These are phyloP conservation scores for Spialia ferax DNA, from an alignment of 2,888 invertebrate species.

Conservation along the genomic window DNA sequence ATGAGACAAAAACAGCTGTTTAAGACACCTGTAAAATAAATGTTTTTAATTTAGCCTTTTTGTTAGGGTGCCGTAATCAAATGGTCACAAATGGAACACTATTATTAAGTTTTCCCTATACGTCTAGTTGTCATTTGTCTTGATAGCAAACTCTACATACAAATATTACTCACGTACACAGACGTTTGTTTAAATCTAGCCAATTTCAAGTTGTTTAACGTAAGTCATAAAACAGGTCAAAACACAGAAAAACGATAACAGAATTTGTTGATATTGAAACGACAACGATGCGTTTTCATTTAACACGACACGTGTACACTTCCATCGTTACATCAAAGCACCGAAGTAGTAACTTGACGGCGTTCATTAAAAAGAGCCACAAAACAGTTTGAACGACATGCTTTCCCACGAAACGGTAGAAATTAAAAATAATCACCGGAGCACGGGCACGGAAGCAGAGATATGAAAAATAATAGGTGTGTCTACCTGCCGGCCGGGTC, in stretches of 20 bases:
- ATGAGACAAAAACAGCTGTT: constrained; percentile 1
- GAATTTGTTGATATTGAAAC: constrained; percentile 45
- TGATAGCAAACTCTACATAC: no score
- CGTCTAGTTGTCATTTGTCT: no score
- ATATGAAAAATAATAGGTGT: constrained; percentile 76
- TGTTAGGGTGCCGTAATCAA: no score
- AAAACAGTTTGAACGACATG: constrained; percentile 71
- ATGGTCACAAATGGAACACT: no score
- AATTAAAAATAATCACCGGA: constrained; percentile 77
- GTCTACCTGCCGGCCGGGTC: constrained; percentile 57
- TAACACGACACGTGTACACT: constrained; percentile 48
- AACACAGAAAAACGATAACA: background rate
- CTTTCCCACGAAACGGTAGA: constrained; percentile 68
- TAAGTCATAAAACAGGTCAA: no score
- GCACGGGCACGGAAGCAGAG: constrained; percentile 66
- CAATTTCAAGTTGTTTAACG: no score
- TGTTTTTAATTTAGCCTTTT: background rate
- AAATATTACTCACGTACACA: no score
- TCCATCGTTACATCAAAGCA: constrained; percentile 57
- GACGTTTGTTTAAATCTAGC: no score
- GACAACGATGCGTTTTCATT: constrained; percentile 50
- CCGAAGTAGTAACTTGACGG: constrained; percentile 62
- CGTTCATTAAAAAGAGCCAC: constrained; percentile 66
- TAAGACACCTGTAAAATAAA: background rate
- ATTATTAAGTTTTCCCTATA: no score